These are phyloP conservation scores for Rhinolophus sinicus DNA, from an alignment of 2,113 vertebrate genomes.

Conservation along the genomic window DNA sequence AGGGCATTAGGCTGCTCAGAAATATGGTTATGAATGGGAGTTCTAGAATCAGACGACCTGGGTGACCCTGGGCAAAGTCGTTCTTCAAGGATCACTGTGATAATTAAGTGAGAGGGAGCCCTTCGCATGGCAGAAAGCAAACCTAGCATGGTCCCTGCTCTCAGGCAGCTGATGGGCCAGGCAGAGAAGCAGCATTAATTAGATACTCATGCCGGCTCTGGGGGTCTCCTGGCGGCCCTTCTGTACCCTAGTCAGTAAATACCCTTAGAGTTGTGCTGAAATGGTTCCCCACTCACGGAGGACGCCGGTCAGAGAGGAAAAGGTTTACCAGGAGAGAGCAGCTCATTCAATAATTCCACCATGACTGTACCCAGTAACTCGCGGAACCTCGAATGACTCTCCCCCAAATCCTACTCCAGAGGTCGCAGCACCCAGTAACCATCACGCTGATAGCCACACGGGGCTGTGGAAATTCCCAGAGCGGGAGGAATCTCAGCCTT, in stretches of 20 bases:
- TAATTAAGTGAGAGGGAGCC: neutral
- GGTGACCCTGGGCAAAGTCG: neutral
- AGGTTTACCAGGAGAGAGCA: neutral
- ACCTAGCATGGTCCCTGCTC: neutral
- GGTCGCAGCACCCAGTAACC: constrained; percentile 57
- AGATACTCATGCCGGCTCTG: neutral
- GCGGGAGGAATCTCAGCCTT: constrained; percentile 80
- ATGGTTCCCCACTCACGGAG: fast-evolving
- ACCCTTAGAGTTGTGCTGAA: neutral
- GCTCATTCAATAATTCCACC: neutral
- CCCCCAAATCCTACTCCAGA: neutral
- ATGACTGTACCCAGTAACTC: neutral
- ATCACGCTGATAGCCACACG: constrained; percentile 60
- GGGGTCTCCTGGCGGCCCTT: neutral
- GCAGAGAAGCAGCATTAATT: neutral
- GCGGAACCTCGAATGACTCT: constrained; percentile 56
- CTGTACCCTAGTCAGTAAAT: too few species aligned
- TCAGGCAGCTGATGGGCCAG: neutral
- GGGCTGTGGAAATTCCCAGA: constrained; percentile 71
- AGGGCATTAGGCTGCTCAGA: neutral
- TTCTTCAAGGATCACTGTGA: neutral
- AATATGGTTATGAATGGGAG: neutral
- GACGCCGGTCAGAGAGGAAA: neutral
- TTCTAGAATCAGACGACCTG: neutral
- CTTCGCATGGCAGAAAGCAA: fast-evolving